phyloP scores from a whole-genome alignment of 2,797 vertebrate genomes.

The Catamblyrhynchus diadema region DNA sequence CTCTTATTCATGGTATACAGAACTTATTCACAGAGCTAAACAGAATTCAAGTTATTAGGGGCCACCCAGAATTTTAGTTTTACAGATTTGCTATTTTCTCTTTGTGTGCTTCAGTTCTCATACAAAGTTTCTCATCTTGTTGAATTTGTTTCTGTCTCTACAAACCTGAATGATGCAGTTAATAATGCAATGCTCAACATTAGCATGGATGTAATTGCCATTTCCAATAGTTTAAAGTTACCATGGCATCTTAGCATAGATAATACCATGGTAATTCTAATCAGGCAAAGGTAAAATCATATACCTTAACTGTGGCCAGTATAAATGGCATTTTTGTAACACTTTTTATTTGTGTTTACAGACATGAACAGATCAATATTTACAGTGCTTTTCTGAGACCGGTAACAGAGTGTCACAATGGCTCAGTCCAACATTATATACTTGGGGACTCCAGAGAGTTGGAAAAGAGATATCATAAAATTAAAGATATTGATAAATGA shows the following conservation, averaged over 20 bases:
- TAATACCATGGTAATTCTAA: background rate
- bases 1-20: background rate
- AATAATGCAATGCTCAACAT: background rate
- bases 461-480: background rate
- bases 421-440: background rate
- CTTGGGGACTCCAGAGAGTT: background rate
- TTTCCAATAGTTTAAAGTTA: background rate
- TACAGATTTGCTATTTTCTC: background rate
- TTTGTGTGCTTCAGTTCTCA: background rate
- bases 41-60: background rate
- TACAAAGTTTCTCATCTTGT: background rate
- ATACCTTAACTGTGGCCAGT: background rate
- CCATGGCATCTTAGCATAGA: background rate
- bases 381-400: background rate
- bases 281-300: background rate
- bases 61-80: background rate
- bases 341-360: background rate
- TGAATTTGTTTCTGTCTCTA: background rate
- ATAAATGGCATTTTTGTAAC: background rate
- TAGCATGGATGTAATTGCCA: background rate
- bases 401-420: background rate
- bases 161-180: background rate
- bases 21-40: background rate
- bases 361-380: background rate
- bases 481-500: background rate